phyloP scores from a whole-genome alignment of 2,888 invertebrate species.

The Galerucella nymphaeae region DNA sequence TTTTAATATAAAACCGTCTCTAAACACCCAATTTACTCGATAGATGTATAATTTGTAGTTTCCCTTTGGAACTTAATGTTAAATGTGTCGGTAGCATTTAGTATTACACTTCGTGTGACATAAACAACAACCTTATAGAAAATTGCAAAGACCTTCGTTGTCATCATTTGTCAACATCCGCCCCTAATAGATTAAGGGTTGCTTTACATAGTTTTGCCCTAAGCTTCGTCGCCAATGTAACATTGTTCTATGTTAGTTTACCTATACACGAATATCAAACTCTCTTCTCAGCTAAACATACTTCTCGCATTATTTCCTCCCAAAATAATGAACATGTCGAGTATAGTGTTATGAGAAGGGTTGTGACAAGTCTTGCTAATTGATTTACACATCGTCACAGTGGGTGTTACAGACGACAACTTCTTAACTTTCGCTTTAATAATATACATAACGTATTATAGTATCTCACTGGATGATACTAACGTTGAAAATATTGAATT shows the following conservation, averaged over 20 bases:
- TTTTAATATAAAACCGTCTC: too few relatives aligned
- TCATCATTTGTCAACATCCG: constrained; percentile 20
- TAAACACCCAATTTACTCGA: too few relatives aligned
- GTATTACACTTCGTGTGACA: too few relatives aligned
- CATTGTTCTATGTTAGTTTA: constrained; percentile 45
- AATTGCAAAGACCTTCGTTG: background rate
- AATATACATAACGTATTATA: too few relatives aligned
- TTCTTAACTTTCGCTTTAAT: too few relatives aligned
- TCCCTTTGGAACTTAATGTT: too few relatives aligned
- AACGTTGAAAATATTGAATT: too few relatives aligned
- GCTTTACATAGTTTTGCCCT: constrained; percentile 39
- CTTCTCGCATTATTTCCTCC: constrained; percentile 40
- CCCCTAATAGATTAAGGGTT: constrained; percentile 41
- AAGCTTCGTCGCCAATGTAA: constrained; percentile 36
- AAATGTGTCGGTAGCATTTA: too few relatives aligned
- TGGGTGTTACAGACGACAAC: too few relatives aligned
- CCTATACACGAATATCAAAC: constrained; percentile 41
- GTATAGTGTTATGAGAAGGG: constrained; percentile 34
- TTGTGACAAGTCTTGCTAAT: constrained; percentile 15
- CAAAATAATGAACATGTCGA: constrained; percentile 43
- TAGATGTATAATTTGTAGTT: too few relatives aligned
- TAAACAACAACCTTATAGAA: background rate
- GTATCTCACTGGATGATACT: too few relatives aligned
- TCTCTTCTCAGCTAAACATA: constrained; percentile 34
- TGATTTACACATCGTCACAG: constrained; percentile 14